Evolutionary conservation across 2,113 vertebrate species (phyloP), one percentile per base, ranked within the genome.

Genomic region (Forbesichthys agassizii): DNA sequence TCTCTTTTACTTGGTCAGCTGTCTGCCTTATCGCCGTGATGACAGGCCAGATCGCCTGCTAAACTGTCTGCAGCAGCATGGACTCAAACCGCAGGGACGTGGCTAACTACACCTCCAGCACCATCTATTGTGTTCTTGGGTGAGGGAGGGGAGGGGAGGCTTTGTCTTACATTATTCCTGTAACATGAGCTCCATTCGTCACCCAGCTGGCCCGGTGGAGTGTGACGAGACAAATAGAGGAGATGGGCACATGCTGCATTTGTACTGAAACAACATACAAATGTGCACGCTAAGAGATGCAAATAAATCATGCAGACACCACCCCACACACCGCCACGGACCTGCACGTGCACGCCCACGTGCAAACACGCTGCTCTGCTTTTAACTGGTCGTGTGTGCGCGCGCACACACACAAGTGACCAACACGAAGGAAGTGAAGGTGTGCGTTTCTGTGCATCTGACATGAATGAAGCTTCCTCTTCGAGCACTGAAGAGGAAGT

Each of bases 401-500:
- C 51, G 56, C 33, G 16, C 16, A 16, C 16, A 16, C 16, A 16
- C 16, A 16, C 16, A 47, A 49, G 67, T 42, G 36, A 42, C 36
- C 36, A 5, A 66, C 8, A 49, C 61, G 63, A 27, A 72, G 74
- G 79, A 83, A 73, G 73, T 61, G 53, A 72, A 59, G 33, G 74
- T 62, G 72, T 54, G 64, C 20, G 69, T 64, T 61, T 74, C 59
- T 64, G 57, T 57, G 66, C 61, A 33, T 63, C 51, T 1, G 27
- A 86, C 54, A 48, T 75, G 61, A 82, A 80, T 64, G 66, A 71
- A 68, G 56, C 68, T 88, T 82, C 79, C 75, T 79, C 72, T 83
- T 62, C 20, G 48, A 57, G 64, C 14, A 36, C 65, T 51, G 46
- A 11, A 60, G 63, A 78, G 85, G 80, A 86, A 83, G 73, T 70